phyloP scores from a whole-genome alignment of 2,888 invertebrate species.

The Drosophila sordidapex region DNA sequence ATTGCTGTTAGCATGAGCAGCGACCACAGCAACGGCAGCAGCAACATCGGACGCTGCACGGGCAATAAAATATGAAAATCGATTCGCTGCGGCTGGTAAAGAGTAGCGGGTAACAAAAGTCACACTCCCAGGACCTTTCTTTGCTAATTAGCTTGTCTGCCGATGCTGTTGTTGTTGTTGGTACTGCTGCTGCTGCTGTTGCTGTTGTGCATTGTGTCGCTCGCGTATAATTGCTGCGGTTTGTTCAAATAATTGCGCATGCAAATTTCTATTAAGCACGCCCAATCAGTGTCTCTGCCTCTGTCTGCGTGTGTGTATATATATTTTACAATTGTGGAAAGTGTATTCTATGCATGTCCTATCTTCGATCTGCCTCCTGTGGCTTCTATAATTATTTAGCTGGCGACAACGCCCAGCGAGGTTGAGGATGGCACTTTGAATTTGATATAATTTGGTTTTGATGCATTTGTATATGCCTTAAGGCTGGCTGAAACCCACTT shows the following conservation, averaged over 20 bases:
- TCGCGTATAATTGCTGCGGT: constrained; percentile 76
- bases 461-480: constrained; percentile 56
- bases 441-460: constrained; percentile 82
- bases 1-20: constrained; percentile 50
- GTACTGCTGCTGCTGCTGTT: constrained; percentile 27
- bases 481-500: neutral
- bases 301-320: constrained; percentile 11
- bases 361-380: constrained; percentile 67
- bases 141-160: constrained; percentile 74
- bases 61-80: constrained; percentile 81
- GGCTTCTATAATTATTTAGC: constrained; percentile 73
- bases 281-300: constrained; percentile 22
- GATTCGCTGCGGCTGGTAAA: constrained; percentile 73
- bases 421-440: constrained; percentile 64
- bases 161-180: constrained; percentile 25
- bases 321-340: constrained; percentile 8
- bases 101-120: constrained; percentile 18
- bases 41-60: constrained; percentile 42
- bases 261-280: constrained; percentile 78
- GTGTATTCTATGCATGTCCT: constrained; percentile 69
- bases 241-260: constrained; percentile 80
- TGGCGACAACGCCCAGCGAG: constrained; percentile 20
- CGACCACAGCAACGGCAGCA: constrained; percentile 15
- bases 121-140: constrained; percentile 45
- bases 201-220: constrained; percentile 60